Evolutionary conservation across 2,888 invertebrate species (phyloP).

Genomic region (Meta bourneti): DNA sequence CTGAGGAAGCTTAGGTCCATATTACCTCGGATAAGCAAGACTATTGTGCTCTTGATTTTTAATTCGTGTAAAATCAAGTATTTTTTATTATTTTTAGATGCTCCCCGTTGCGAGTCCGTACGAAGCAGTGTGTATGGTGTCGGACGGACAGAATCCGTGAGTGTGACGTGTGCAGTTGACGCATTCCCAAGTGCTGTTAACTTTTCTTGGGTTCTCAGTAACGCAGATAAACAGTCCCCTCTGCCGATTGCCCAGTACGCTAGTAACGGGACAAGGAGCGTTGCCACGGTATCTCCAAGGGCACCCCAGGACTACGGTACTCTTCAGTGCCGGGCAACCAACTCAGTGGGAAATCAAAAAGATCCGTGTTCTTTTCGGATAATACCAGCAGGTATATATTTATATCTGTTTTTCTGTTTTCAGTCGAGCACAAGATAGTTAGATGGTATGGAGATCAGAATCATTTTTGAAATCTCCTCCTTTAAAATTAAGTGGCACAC

Average conservation of each 20-base stretch:
- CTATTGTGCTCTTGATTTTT: neutral
- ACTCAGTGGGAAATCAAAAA: conserved; percentile 64
- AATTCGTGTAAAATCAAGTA: neutral
- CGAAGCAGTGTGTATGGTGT: conserved; percentile 72
- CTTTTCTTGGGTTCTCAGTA: conserved; percentile 71
- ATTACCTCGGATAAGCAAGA: too few relatives aligned
- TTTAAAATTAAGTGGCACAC: neutral
- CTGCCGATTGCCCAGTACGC: conserved; percentile 43
- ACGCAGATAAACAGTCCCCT: conserved; percentile 44
- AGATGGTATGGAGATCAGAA: neutral
- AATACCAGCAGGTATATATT: conserved; percentile 69
- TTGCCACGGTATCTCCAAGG: conserved; percentile 69
- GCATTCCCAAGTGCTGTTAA: conserved; percentile 67
- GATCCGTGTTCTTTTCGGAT: conserved; percentile 75
- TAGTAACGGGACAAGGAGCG: conserved; percentile 67
- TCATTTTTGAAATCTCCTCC: neutral
- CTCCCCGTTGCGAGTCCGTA: conserved; percentile 66
- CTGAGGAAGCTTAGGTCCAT: too few relatives aligned
- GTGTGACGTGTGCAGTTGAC: conserved; percentile 72
- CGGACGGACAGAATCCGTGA: conserved; percentile 69
- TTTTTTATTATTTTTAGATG: conserved; percentile 43
- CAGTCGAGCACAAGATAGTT: neutral
- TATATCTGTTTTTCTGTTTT: neutral
- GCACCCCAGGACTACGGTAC: conserved; percentile 64
- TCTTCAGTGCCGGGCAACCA: conserved; percentile 68